Evolutionary conservation across 2,113 vertebrate genomes (phyloP).

Genomic region (Menidia beryllina): DNA sequence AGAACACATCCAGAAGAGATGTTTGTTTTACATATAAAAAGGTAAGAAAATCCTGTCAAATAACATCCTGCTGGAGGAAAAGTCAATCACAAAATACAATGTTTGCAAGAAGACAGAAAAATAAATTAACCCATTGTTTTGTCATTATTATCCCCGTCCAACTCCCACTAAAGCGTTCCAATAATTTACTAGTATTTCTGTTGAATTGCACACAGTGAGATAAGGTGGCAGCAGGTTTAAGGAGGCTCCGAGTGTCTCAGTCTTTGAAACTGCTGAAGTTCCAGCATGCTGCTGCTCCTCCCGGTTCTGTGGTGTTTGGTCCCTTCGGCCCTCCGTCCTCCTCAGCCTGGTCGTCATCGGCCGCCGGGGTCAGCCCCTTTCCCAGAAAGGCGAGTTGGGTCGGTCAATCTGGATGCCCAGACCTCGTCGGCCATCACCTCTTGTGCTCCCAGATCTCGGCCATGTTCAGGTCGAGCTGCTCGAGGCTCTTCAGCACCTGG

Average conservation of each 20-base stretch:
- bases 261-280: constrained; percentile 33
- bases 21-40: not conserved
- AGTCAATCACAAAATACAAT: not conserved
- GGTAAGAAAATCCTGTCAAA: constrained; percentile 25
- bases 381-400: constrained; percentile 4
- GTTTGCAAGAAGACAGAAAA: constrained; percentile 56
- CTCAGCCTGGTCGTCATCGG: not conserved
- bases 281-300: not conserved
- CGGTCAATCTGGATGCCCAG: constrained; percentile 10
- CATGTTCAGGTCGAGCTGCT: constrained; percentile 94
- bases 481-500: constrained; percentile 92
- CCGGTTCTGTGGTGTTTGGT: constrained; percentile 51
- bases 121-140: constrained; percentile 51
- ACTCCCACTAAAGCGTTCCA: constrained; percentile 71
- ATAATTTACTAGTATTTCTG: constrained; percentile 72
- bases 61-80: constrained; percentile 1
- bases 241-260: constrained; percentile 78
- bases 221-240: constrained; percentile 64
- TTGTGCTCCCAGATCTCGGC: constrained; percentile 99
- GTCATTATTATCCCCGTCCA: constrained; percentile 46
- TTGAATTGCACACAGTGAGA: constrained; percentile 82
- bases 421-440: constrained; percentile 87
- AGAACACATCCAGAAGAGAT: not conserved
- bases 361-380: not conserved
- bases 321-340: constrained; percentile 31